Evolutionary conservation across 1,140 invertebrate genomes (phyloP).

Genomic region (Pteromalus puparum): DNA sequence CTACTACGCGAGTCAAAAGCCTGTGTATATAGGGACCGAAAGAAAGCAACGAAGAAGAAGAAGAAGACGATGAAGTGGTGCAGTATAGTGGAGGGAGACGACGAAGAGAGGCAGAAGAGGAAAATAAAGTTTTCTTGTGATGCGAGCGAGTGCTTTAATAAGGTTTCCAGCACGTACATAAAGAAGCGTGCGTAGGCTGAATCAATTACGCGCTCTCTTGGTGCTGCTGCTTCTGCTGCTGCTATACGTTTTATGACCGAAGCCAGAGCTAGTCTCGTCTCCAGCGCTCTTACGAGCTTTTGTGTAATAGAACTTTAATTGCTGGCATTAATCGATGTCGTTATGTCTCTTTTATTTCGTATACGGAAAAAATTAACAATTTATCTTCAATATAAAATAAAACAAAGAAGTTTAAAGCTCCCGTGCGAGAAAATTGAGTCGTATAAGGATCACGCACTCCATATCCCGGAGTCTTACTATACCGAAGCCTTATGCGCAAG

Average conservation of each 20-base stretch:
- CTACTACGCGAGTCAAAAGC: not conserved
- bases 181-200: slow-evolving; percentile 18
- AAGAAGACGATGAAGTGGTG: not conserved
- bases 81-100: no score
- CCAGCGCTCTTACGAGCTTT: not conserved
- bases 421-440: not conserved
- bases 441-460: not conserved
- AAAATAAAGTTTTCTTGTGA: not conserved
- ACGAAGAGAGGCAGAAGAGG: not conserved
- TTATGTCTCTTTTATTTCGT: no score
- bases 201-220: slow-evolving; percentile 26
- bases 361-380: no score
- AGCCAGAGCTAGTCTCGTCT: not conserved
- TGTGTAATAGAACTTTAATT: not conserved
- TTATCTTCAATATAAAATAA: no score
- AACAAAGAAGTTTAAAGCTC: not conserved
- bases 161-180: slow-evolving; percentile 9
- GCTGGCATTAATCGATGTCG: slow-evolving; percentile 3
- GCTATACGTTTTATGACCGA: slow-evolving; percentile 12
- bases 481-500: not conserved
- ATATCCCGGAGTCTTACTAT: not conserved
- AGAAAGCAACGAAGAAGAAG: not conserved
- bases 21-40: not conserved
- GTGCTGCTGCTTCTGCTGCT: no score
- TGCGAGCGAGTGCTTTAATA: slow-evolving; percentile 25